Base-by-base conservation (phyloP, 1,140 invertebrate genomes). In the Hypothenemus hampei region DNA sequence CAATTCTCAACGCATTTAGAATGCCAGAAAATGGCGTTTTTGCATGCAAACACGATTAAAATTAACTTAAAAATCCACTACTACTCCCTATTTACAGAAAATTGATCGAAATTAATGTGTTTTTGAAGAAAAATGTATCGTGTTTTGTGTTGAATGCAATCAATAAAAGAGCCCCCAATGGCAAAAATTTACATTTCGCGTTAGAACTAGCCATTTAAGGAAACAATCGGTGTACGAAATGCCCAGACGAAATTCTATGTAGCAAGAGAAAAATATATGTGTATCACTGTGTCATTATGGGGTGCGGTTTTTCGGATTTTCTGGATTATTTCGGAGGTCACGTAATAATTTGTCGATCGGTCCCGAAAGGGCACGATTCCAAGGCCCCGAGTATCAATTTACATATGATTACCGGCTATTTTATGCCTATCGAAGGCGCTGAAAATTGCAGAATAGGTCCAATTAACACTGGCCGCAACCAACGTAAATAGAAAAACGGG, bases 381-480 rank as follows among this genome's bases (percentile, higher is more conserved):
- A 21, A 16, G 16, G 40, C 50, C 2, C 16, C 50, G 19, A 35
- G 50, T 53, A 53, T 53, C 50, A 53, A 53, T 53, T 53, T 53
- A 53, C 50, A 53, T 53, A 45, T 45, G 50, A 41, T 35, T 16
- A 35, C 44, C 40, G 52, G 52, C 22, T 18, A 36, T 29, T 55
- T 55, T 55, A 47, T 36, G 46, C 33, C 43, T 45, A 55, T 47
- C 43, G 43, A 45, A 53, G 50, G 50, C 50, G 50, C 40, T 47
- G 44, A 55, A 55, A 55, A 55, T 55, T 55, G 52, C 43, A 37
- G 44, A 55, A 55, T 55, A 29, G 52, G 43, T 26, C 52, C 44
- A 55, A 55, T 55, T 55, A 55, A 55, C 52, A 55, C 52, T 21
- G 44, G 36, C 52, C 52, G 33, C 44, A 13, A 20, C 52, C 20